A percentile compares a stretch with the other conserved stretches of the same genome.
Conservation (phyloP, 2,113 vertebrate species). For the Anoplopoma fimbria region DNA sequence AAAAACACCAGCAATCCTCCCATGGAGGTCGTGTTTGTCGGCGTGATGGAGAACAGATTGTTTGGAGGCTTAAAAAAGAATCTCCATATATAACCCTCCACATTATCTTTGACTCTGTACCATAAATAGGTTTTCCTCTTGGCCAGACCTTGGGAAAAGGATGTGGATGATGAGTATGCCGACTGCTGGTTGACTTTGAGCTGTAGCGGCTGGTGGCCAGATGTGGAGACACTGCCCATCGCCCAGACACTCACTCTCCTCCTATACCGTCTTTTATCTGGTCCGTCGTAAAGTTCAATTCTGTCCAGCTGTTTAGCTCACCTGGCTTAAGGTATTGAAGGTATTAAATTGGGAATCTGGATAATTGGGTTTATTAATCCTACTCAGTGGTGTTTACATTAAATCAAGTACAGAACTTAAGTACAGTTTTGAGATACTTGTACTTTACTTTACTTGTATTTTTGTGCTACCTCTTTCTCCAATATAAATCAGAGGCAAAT, state of each 20-base stretch:
- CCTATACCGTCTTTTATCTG: not conserved
- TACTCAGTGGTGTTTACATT: not conserved
- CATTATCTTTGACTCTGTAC: slow-evolving; percentile 43
- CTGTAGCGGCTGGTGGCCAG: slow-evolving; percentile 69
- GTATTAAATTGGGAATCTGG: not conserved
- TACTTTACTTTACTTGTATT: not conserved
- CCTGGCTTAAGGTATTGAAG: not conserved
- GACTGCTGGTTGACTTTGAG: slow-evolving; percentile 45
- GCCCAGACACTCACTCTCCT: slow-evolving; percentile 7
- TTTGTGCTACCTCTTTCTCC: not conserved
- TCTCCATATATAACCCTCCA: slow-evolving; percentile 53
- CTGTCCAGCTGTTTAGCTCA: not conserved
- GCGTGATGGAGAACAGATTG: slow-evolving; percentile 29
- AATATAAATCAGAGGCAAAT: no score
- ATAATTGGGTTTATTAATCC: not conserved
- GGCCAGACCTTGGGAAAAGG: slow-evolving; percentile 61
- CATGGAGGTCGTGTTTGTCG: not conserved
- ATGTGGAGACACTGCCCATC: slow-evolving; percentile 61
- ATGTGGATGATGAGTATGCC: slow-evolving; percentile 60
- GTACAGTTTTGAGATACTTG: not conserved
- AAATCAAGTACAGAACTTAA: not conserved
- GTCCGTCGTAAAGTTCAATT: not conserved
- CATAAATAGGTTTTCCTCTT: slow-evolving; percentile 69
- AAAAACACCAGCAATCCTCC: slow-evolving; percentile 14
- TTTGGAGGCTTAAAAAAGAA: slow-evolving; percentile 23